phyloP scores from a whole-genome alignment of 2,113 vertebrate genomes.

The Loxodonta africana region DNA sequence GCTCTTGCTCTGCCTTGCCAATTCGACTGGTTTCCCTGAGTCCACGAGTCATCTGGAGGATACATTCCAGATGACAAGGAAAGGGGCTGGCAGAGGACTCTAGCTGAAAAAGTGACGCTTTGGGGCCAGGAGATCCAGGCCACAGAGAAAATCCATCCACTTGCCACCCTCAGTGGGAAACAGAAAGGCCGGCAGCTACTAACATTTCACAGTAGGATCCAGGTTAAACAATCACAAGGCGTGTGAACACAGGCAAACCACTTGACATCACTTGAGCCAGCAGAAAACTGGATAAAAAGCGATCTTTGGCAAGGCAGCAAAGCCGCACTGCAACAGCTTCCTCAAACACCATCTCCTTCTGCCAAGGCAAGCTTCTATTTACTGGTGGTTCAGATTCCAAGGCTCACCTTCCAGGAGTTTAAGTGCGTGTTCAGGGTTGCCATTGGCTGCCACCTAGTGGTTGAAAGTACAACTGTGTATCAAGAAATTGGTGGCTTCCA shows the following conservation, averaged over 20 bases:
- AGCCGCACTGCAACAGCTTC: neutral
- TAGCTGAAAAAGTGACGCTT: slow-evolving; percentile 8
- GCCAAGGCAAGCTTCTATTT: slow-evolving; percentile 62
- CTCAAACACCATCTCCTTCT: slow-evolving; percentile 48
- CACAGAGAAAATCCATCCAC: neutral
- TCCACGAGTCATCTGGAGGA: neutral
- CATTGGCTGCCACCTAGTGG: slow-evolving; percentile 75
- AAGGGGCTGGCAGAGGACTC: neutral
- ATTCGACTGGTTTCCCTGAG: neutral
- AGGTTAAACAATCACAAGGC: slow-evolving; percentile 70
- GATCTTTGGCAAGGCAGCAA: slow-evolving; percentile 48
- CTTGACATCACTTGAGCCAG: slow-evolving; percentile 51
- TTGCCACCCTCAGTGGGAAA: neutral
- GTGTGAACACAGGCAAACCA: slow-evolving; percentile 54
- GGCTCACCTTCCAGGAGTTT: neutral
- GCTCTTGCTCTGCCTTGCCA: neutral
- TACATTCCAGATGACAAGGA: neutral
- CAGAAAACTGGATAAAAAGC: slow-evolving; percentile 65
- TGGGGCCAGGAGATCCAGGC: neutral
- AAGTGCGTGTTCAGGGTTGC: neutral
- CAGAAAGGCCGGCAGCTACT: neutral
- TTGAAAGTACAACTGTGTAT: neutral
- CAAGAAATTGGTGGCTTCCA: neutral
- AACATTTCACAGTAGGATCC: slow-evolving; percentile 52
- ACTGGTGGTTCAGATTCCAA: slow-evolving; percentile 14